These are phyloP conservation scores for Hesperophylax magnus DNA, from an alignment of 1,140 invertebrate species.

Conservation along the genomic window DNA sequence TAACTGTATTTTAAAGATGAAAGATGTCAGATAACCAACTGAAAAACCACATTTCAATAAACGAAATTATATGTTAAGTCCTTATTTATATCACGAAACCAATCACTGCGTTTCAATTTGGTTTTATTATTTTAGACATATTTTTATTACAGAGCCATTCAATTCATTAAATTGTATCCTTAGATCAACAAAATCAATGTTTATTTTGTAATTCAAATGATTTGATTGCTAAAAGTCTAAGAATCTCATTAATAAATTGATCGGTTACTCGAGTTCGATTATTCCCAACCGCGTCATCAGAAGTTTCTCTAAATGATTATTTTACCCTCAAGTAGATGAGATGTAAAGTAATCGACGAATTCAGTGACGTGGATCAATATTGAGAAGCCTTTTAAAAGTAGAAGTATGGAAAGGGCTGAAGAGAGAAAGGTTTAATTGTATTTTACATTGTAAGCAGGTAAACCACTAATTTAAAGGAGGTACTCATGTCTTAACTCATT, in stretches of 20 bases:
- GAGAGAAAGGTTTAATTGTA: constrained; percentile 48
- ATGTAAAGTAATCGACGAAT: constrained; percentile 6
- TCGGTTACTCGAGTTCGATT: constrained; percentile 19
- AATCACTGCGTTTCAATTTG: constrained; percentile 19
- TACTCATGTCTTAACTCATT: constrained; percentile 23
- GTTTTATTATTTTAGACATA: constrained; percentile 21
- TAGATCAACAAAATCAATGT: background rate
- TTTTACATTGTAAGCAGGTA: constrained; percentile 53
- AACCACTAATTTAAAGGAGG: constrained; percentile 43
- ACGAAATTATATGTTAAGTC: constrained; percentile 5
- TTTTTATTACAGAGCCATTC: constrained; percentile 3
- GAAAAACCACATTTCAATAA: background rate
- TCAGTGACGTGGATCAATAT: constrained; percentile 20
- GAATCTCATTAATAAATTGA: constrained; percentile 7
- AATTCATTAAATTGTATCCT: constrained; percentile 2
- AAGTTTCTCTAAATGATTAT: constrained; percentile 14
- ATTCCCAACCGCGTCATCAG: constrained; percentile 26
- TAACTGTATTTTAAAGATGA: too few relatives aligned
- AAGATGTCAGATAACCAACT: background rate
- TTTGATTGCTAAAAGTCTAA: too few relatives aligned
- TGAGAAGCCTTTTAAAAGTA: constrained; percentile 13
- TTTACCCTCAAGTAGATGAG: background rate
- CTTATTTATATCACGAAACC: constrained; percentile 23
- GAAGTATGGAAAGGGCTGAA: constrained; percentile 37
- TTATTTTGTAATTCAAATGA: too few relatives aligned